Percentiles rank a stretch among this genome's conserved stretches.
Conservation (phyloP, 2,888 invertebrate species). For the Andrena bucephala region DNA sequence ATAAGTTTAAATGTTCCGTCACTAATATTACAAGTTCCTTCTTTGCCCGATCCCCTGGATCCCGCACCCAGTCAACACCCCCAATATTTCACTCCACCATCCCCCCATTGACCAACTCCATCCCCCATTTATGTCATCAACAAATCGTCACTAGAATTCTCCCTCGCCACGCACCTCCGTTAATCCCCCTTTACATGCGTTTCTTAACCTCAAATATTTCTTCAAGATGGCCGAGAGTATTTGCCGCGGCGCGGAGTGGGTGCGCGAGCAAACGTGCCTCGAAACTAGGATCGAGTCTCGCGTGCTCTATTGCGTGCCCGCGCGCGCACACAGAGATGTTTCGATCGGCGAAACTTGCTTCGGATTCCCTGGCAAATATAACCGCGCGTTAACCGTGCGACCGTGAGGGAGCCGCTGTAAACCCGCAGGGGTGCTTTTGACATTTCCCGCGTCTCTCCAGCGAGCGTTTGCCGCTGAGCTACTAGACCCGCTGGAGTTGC, state of each 20-base stretch:
- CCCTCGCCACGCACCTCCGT: background rate
- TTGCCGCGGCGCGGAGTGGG: conserved; percentile 5
- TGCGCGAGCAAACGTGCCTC: conserved; percentile 3
- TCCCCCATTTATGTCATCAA: background rate
- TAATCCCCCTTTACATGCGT: background rate
- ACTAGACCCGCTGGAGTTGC: background rate
- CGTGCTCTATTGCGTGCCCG: conserved; percentile 6
- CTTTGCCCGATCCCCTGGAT: too few species aligned
- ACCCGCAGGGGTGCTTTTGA: conserved; percentile 29
- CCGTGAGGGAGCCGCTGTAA: conserved; percentile 10
- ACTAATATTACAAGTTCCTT: too few species aligned
- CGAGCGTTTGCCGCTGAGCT: conserved; percentile 9
- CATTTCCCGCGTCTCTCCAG: conserved; percentile 1
- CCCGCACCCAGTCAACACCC: too few species aligned
- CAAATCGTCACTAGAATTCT: background rate
- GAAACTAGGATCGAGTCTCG: conserved; percentile 45
- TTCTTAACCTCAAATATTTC: background rate
- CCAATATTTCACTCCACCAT: too few species aligned
- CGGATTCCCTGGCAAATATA: conserved; percentile 60
- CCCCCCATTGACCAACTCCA: too few species aligned
- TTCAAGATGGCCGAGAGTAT: background rate
- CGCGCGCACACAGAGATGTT: conserved; percentile 36
- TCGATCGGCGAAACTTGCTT: conserved; percentile 56
- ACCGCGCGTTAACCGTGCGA: conserved; percentile 43
- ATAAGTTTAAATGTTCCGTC: too few species aligned